Conservation (phyloP, 92 coral and sea anemone genomes). For the Metridium senile region DNA sequence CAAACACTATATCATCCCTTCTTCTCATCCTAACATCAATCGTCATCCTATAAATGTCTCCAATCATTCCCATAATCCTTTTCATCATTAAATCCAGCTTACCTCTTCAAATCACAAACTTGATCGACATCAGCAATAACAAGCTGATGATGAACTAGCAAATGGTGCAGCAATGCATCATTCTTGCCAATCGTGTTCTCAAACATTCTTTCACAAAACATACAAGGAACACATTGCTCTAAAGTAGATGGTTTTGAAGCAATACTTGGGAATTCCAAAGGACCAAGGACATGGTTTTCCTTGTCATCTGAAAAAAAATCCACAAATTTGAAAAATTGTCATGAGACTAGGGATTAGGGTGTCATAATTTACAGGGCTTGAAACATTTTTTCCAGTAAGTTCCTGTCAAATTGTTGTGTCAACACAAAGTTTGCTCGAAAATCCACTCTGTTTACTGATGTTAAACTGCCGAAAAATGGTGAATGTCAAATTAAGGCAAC, state of each 20-base stretch:
- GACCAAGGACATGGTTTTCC: conserved; percentile 18
- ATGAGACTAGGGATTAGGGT: no score
- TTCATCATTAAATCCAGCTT: not conserved
- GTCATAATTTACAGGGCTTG: no score
- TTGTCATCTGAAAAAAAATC: not conserved
- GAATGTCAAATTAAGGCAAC: no score
- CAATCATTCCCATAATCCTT: not conserved
- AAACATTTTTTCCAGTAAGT: no score
- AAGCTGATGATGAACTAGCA: conserved; percentile 86
- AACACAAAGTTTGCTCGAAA: no score
- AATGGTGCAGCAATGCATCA: conserved; percentile 84
- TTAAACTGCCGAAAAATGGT: no score
- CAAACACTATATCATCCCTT: no score
- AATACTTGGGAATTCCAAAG: conserved; percentile 26
- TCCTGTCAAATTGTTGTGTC: no score
- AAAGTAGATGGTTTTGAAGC: not conserved
- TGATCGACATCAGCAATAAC: conserved; percentile 90
- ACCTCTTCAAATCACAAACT: conserved; percentile 92
- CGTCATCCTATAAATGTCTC: no score
- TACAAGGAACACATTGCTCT: conserved; percentile 60
- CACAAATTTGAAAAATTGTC: no score
- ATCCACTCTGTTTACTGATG: no score
- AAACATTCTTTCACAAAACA: conserved; percentile 90
- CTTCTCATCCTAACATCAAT: no score
- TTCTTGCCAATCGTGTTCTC: conserved; percentile 81